These are phyloP conservation scores for Eupsittula cactorum DNA, from an alignment of 2,113 vertebrate species.

Conservation along the genomic window DNA sequence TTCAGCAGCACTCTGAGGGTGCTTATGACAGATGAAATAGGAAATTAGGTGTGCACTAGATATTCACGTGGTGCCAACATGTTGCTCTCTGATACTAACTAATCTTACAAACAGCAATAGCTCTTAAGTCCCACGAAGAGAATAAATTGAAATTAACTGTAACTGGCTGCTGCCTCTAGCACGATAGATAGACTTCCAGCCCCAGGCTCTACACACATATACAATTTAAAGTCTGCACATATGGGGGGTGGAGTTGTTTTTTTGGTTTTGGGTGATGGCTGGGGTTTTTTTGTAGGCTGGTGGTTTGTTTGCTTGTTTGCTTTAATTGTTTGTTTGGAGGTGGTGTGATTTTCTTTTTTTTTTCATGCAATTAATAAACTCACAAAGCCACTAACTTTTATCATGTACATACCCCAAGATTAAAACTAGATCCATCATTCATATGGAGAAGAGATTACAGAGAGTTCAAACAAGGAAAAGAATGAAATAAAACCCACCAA, in stretches of 20 bases:
- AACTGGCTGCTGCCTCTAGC: background rate
- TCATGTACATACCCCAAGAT: background rate
- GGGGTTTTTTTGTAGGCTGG: background rate
- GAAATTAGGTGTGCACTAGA: background rate
- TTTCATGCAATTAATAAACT: background rate
- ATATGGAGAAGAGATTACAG: background rate
- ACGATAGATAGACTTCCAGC: background rate
- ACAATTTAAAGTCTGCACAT: background rate
- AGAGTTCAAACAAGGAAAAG: background rate
- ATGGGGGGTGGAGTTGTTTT: background rate
- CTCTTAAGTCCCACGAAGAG: background rate
- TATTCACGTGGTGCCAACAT: background rate
- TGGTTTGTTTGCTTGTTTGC: background rate
- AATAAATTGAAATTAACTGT: background rate
- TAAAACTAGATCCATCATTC: background rate
- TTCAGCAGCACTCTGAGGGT: background rate
- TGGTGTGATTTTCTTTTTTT: background rate
- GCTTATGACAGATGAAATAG: background rate
- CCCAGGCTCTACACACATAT: background rate
- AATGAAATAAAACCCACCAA: accelerated
- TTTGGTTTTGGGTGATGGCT: background rate
- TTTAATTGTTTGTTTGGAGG: background rate
- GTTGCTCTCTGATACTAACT: background rate
- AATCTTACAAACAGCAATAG: background rate
- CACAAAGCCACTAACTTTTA: background rate